phyloP scores from a whole-genome alignment of 2,888 invertebrate genomes.

The Tanytarsus gracilentus region DNA sequence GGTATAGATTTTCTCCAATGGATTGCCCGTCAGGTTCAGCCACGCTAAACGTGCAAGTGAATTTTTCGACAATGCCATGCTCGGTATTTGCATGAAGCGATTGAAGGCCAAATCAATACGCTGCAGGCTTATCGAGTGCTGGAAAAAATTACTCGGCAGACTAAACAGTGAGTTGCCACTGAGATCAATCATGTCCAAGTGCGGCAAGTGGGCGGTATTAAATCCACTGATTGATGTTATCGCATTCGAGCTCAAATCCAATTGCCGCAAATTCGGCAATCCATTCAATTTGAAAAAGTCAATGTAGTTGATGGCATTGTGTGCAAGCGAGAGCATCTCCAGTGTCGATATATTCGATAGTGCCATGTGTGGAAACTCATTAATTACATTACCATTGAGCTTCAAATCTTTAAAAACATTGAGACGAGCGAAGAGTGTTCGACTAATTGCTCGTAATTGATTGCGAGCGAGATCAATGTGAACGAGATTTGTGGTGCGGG shows the following conservation, averaged over 20 bases:
- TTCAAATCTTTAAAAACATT: conserved; percentile 68
- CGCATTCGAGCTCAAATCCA: conserved; percentile 65
- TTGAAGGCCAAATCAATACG: conserved; percentile 71
- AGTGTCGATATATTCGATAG: conserved; percentile 65
- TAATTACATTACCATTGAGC: conserved; percentile 62
- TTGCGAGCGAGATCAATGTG: conserved; percentile 67
- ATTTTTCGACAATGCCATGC: conserved; percentile 62
- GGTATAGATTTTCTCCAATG: conserved; percentile 60
- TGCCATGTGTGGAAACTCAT: conserved; percentile 69
- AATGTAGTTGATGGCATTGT: conserved; percentile 58
- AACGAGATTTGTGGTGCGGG: conserved; percentile 66
- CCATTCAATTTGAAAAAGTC: conserved; percentile 71
- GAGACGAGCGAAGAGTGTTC: conserved; percentile 62
- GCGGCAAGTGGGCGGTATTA: conserved; percentile 64
- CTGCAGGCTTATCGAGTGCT: conserved; percentile 59
- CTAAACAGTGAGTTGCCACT: conserved; percentile 66
- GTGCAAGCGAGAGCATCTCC: conserved; percentile 60
- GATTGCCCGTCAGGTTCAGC: conserved; percentile 76
- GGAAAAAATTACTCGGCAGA: conserved; percentile 72
- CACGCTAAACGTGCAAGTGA: conserved; percentile 62
- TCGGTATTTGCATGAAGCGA: conserved; percentile 70
- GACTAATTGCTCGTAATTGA: conserved; percentile 55
- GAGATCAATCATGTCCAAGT: conserved; percentile 63
- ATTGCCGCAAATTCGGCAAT: conserved; percentile 60
- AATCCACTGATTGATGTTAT: conserved; percentile 69